A percentile compares a stretch with the other conserved stretches of the same genome.
These are phyloP conservation scores for Intellagama lesueurii DNA, from an alignment of 2,797 vertebrate species.

Conservation along the genomic window DNA sequence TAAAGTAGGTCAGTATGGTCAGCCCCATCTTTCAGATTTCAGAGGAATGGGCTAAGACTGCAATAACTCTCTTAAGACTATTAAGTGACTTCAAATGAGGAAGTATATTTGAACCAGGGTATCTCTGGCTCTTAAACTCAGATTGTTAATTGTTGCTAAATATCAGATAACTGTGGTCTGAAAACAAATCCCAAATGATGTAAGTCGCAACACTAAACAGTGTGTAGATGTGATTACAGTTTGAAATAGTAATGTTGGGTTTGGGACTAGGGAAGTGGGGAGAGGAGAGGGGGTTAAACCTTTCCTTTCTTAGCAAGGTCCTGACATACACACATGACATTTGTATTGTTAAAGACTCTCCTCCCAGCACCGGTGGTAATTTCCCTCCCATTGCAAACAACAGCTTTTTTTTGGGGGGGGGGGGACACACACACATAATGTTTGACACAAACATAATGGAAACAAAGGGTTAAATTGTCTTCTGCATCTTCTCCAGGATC, in stretches of 20 bases:
- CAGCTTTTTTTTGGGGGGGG: no score
- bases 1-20: not conserved
- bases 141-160: no score
- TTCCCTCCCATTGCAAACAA: no score
- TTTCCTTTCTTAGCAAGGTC: not conserved
- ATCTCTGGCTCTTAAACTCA: not conserved
- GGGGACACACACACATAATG: no score
- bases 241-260: not conserved
- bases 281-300: no score
- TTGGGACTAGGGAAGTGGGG: not conserved
- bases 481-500: not conserved
- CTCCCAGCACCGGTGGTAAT: not conserved
- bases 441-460: no score
- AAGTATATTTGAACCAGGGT: not conserved
- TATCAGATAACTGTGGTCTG: not conserved
- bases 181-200: not conserved
- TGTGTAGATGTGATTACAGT: not conserved
- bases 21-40: not conserved
- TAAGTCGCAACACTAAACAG: not conserved
- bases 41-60: not conserved
- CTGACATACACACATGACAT: not conserved
- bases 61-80: not conserved
- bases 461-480: no score
- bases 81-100: not conserved
- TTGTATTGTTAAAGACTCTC: not conserved